A percentile compares a stretch with the other conserved stretches of the same genome.
Evolutionary conservation across 2,888 invertebrate species (phyloP).

Genomic region (Antitype chi): DNA sequence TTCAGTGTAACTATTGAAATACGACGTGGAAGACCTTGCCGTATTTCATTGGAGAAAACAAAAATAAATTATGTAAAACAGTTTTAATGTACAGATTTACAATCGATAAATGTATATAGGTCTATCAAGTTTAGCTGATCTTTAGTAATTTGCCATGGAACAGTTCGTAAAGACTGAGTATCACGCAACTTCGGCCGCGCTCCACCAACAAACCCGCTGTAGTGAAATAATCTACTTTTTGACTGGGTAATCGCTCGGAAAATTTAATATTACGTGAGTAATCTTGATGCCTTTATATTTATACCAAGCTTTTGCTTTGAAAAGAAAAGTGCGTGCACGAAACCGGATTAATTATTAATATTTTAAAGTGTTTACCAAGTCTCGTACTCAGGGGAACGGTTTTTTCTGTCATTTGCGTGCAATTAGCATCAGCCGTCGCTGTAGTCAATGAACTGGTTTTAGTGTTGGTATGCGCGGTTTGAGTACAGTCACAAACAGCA

Average conservation of each 20-base stretch:
- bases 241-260: conserved; percentile 68
- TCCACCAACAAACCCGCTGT: conserved; percentile 63
- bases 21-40: conserved; percentile 39
- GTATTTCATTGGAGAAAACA: conserved; percentile 52
- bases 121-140: conserved; percentile 65
- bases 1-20: conserved; percentile 42
- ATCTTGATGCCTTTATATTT: conserved; percentile 73
- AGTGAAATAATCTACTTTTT: conserved; percentile 75
- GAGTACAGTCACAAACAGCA: conserved; percentile 68
- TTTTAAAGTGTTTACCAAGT: conserved; percentile 43
- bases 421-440: conserved; percentile 66
- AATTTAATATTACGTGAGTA: conserved; percentile 75
- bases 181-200: conserved; percentile 65
- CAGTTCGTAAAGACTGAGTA: conserved; percentile 63
- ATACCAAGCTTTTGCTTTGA: conserved; percentile 60
- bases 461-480: conserved; percentile 65
- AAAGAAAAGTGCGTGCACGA: conserved; percentile 50
- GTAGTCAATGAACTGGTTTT: conserved; percentile 73
- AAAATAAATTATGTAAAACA: conserved; percentile 62
- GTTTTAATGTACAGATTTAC: conserved; percentile 60
- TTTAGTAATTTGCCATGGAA: conserved; percentile 66
- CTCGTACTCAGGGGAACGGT: conserved; percentile 36
- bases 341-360: conserved; percentile 60
- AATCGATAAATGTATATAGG: conserved; percentile 64
- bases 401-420: conserved; percentile 45